Evolutionary conservation across 2,113 vertebrate species (phyloP), one percentile per base, ranked within the genome.

Genomic region (Chitala chitala): DNA sequence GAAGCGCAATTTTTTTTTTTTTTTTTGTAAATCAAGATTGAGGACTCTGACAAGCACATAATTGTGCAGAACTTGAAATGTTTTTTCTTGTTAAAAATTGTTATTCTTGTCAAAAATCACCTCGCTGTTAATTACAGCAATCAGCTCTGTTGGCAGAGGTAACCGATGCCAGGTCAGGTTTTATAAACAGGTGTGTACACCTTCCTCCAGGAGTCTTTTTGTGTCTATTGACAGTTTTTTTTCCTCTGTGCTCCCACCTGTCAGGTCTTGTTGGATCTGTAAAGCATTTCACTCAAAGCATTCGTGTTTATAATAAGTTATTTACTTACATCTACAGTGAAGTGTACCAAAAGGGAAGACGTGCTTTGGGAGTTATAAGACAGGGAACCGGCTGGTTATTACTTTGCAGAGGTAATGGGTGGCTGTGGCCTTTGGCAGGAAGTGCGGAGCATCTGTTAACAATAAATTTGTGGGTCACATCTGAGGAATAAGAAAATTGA

Each of bases 31-130:
- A 80, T 13, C 64, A 58, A 73, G 82, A 69, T 76, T 56, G 53
- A 48, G 31, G 42, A 75, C 53, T 64, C 48, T 69, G 69, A 81
- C 72, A 74, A 80, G 78, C 79, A 82, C 77, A 80, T 78, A 72
- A 72, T 12, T 79, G 66, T 74, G 76, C 64, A 78, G 68, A 71
- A 76, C 13, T 72, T 53, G 51, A 68, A 73, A 40, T 31, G 75
- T 76, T 72, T 68, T 24, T 33, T 17, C 50, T 75, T 70, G 24
- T 74, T 78, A 73, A 59, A 59, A 29, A 40, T 50, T 24, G 42
- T 50, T 69, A 65, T 40, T 64, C 29, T 73, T 1, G 42, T 46
- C 42, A 24, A 26, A 9, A 26, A 46, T 26, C 42, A 12, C 44
- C 64, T 69, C 33, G 44, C 26, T 12, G 44, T n/a, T 69, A 50